Percentiles rank a stretch among this genome's conserved stretches.
Evolutionary conservation across 2,797 vertebrate species (phyloP).

Genomic region (Xenopus petersii): DNA sequence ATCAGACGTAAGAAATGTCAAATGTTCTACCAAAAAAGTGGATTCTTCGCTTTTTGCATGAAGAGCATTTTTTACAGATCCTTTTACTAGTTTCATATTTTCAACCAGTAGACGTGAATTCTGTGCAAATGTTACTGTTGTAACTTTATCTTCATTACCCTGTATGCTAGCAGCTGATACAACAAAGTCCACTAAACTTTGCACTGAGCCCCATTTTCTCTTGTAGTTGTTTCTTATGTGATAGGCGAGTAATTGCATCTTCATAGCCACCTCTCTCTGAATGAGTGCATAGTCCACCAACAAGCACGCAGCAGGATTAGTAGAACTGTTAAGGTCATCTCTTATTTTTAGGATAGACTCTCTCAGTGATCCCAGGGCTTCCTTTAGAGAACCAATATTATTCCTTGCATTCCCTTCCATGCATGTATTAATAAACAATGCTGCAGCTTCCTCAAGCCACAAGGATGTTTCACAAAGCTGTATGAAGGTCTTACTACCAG

Average conservation of each 20-base stretch:
- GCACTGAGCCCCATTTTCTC: slow-evolving; percentile 65
- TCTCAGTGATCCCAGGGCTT: slow-evolving; percentile 74
- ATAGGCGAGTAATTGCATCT: slow-evolving; percentile 65
- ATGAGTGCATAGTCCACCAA: slow-evolving; percentile 75
- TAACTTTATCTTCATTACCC: slow-evolving; percentile 41
- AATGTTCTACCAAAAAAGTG: slow-evolving; percentile 70
- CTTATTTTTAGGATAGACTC: slow-evolving; percentile 71
- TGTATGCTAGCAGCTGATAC: slow-evolving; percentile 38
- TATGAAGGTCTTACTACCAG: slow-evolving; percentile 64
- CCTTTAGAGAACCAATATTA: slow-evolving; percentile 64
- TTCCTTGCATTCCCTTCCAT: slow-evolving; percentile 55
- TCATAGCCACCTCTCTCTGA: slow-evolving; percentile 73
- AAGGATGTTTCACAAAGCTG: slow-evolving; percentile 74
- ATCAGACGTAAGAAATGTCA: slow-evolving; percentile 77
- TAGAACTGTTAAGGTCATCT: slow-evolving; percentile 57
- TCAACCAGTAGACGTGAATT: slow-evolving; percentile 59
- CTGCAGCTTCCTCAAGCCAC: slow-evolving; percentile 80
- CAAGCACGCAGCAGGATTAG: slow-evolving; percentile 59
- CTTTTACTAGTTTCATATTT: slow-evolving; percentile 65
- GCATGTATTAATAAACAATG: slow-evolving; percentile 70
- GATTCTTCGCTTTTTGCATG: slow-evolving; percentile 61
- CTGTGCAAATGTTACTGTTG: slow-evolving; percentile 63
- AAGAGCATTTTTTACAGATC: slow-evolving; percentile 59
- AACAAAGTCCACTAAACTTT: slow-evolving; percentile 57
- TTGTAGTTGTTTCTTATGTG: slow-evolving; percentile 71